phyloP scores from a whole-genome alignment of 2,797 vertebrate species.

The Sebastes variabilis region DNA sequence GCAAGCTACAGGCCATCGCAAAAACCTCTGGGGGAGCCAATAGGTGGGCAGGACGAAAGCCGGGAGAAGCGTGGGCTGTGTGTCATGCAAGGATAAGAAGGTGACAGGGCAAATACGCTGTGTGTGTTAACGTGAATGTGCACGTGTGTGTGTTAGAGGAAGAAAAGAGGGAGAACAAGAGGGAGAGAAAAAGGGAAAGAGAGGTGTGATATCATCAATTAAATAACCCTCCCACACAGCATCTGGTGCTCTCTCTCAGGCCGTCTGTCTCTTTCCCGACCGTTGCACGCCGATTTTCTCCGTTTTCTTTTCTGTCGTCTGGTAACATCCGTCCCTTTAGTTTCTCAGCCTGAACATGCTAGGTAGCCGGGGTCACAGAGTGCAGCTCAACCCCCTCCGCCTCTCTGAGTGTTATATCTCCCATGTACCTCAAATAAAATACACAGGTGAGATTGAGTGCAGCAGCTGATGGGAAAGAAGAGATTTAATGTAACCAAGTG shows the following conservation, averaged over 20 bases:
- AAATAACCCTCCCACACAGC: constrained; percentile 81
- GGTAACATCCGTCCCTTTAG: constrained; percentile 5
- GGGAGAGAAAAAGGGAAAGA: constrained; percentile 56
- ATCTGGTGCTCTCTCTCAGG: constrained; percentile 75
- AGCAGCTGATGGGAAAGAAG: constrained; percentile 3
- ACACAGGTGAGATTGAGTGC: constrained; percentile 12
- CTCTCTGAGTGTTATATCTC: not conserved
- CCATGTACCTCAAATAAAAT: not conserved
- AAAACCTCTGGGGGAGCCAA: not conserved
- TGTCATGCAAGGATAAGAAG: constrained; percentile 55
- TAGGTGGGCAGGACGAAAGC: constrained; percentile 26
- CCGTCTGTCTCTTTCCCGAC: constrained; percentile 67
- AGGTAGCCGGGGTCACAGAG: not conserved
- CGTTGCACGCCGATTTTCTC: constrained; percentile 35
- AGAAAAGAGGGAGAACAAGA: constrained; percentile 53
- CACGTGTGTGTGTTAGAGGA: constrained; percentile 27
- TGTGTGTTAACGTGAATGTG: constrained; percentile 8
- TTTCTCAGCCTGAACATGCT: constrained; percentile 6
- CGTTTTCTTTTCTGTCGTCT: constrained; percentile 29
- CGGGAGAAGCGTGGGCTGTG: constrained; percentile 12
- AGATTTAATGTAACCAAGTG: constrained; percentile 12
- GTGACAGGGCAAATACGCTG: constrained; percentile 69
- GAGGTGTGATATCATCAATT: constrained; percentile 81
- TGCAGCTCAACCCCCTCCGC: not conserved
- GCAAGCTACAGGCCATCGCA: not conserved